These are phyloP conservation scores for Lithophane socia DNA, from an alignment of 2,888 invertebrate genomes.

Conservation along the genomic window DNA sequence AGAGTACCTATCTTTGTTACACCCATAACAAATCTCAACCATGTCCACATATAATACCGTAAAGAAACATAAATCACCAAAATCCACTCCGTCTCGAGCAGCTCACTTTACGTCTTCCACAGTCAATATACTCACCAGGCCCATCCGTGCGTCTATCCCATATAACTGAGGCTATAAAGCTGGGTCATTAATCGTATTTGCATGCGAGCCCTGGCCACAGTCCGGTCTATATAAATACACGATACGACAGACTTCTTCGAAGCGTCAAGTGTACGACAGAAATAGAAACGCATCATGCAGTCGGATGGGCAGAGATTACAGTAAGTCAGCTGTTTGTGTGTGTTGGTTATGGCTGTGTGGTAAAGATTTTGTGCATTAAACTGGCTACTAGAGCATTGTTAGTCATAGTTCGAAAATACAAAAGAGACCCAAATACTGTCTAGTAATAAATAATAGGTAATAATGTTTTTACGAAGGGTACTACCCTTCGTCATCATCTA, in stretches of 20 bases:
- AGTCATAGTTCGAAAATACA: background rate
- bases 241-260: conserved; percentile 73
- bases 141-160: conserved; percentile 5
- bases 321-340: conserved; percentile 35
- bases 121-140: conserved; percentile 15
- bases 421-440: background rate
- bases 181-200: conserved; percentile 50
- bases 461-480: too few species aligned
- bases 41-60: background rate
- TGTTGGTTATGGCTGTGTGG: background rate
- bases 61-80: conserved; percentile 12
- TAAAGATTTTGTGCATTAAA: background rate
- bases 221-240: conserved; percentile 65
- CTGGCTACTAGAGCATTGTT: background rate
- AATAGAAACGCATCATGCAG: conserved; percentile 70
- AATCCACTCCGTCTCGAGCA: background rate
- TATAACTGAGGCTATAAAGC: conserved; percentile 41
- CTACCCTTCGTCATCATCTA: too few species aligned
- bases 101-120: conserved; percentile 1
- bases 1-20: conserved; percentile 3
- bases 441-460: background rate
- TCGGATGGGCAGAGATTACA: conserved; percentile 41
- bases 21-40: background rate
- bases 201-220: conserved; percentile 56
- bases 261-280: conserved; percentile 68